Evolutionary conservation across 2,797 vertebrate species (phyloP), one percentile per base, ranked within the genome.

Genomic region (Alcedo quadribrachys): DNA sequence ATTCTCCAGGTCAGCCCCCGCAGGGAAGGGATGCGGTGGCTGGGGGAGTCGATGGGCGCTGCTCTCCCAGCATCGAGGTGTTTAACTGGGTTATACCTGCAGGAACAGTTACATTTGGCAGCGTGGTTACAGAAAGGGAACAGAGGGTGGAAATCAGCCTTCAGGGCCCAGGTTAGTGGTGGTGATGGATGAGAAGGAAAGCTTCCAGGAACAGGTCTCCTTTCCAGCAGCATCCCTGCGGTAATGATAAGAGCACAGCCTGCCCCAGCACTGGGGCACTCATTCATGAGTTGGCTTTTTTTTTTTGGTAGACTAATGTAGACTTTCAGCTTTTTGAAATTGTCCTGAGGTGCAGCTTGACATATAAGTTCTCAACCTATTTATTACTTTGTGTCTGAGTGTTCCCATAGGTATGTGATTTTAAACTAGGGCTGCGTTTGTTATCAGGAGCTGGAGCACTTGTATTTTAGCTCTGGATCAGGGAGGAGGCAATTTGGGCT

Each of bases 281-380:
- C 75, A 11, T 77, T 70, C 90, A 87, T 94, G 81, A 96, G 85
- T 82, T 95, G 90, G 73, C 67, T 15, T 70, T 90, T 91, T 81
- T 65, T 77, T 65, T 78, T 65, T 15, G 37, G 46, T 65, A 82
- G 87, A 93, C 71, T 89, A 58, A 89, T 67, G 76, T 85, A 87
- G 85, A 77, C 68, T 95, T 96, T 83, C 57, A 95, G 73, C 55
- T 65, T 20, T 95, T 92, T 93, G 86, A 91, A 93, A 85, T 87
- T 63, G 69, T 90, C 91, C 94, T 92, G 82, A 78, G 82, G 81
- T 90, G 70, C 74, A 89, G 45, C 69, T 85, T 87, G 62, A 90
- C 75, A 65, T 90, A 43, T 18, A 83, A 81, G 83, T 71, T 96
- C 78, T 54, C 7, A 4, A 48, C 65, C 78, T 88, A 85, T 94